These are phyloP conservation scores for Podarcis siculus DNA, from an alignment of 2,797 vertebrate species.

Conservation along the genomic window DNA sequence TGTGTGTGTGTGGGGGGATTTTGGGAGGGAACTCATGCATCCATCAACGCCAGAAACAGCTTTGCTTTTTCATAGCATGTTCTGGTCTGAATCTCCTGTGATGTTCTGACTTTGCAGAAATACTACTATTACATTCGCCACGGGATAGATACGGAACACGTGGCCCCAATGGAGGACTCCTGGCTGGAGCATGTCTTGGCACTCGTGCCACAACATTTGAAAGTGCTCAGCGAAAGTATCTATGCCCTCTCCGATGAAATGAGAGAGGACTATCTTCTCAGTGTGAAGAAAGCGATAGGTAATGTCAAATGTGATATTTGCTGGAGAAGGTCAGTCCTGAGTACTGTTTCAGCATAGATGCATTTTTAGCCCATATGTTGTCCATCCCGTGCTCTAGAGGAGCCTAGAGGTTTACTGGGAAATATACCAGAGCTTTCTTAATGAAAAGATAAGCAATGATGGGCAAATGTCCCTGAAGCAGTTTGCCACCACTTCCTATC, in stretches of 20 bases:
- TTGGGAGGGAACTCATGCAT: background rate
- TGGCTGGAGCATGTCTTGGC: slow-evolving; percentile 81
- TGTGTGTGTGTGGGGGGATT: background rate
- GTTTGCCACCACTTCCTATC: background rate
- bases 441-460: background rate
- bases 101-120: slow-evolving; percentile 71
- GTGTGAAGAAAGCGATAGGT: slow-evolving; percentile 86
- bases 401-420: background rate
- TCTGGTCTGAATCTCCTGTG: background rate
- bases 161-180: slow-evolving; percentile 84
- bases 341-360: background rate
- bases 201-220: slow-evolving; percentile 80
- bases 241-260: slow-evolving; percentile 82
- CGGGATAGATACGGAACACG: slow-evolving; percentile 82
- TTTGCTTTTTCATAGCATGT: background rate
- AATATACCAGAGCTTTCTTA: background rate
- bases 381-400: background rate
- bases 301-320: slow-evolving; percentile 33
- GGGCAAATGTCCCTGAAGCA: background rate
- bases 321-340: background rate
- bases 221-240: slow-evolving; percentile 67
- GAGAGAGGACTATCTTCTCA: slow-evolving; percentile 85
- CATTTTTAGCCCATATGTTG: background rate
- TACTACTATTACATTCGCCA: slow-evolving; percentile 84
- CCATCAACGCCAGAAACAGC: background rate